These are phyloP conservation scores for Ectemnius cavifrons DNA, from an alignment of 2,888 invertebrate species.

Conservation along the genomic window DNA sequence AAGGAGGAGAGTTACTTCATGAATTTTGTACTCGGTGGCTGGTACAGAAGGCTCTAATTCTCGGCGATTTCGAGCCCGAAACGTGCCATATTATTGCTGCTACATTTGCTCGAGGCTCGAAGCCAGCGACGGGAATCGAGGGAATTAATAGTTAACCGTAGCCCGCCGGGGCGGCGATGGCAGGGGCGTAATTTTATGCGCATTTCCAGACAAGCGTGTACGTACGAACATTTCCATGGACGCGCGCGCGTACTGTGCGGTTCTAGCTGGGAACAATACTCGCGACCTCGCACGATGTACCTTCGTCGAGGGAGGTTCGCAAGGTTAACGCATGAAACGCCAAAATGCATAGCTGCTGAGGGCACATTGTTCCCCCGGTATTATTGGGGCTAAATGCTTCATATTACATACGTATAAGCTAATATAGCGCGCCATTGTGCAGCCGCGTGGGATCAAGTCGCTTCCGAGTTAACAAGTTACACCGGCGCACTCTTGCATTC, in stretches of 20 bases:
- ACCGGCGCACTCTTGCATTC: no score
- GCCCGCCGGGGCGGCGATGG: neutral
- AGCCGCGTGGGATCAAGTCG: neutral
- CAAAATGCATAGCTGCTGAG: conserved; percentile 35
- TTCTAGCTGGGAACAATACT: conserved; percentile 11
- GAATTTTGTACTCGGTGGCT: no score
- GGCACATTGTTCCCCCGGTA: conserved; percentile 58
- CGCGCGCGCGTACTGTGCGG: conserved; percentile 3
- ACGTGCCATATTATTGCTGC: conserved; percentile 31
- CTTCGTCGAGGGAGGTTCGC: conserved; percentile 14
- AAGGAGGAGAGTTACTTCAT: no score
- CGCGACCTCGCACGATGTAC: neutral
- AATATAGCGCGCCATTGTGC: conserved; percentile 39
- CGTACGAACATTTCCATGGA: conserved; percentile 16
- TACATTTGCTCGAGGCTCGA: conserved; percentile 21
- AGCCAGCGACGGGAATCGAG: conserved; percentile 32
- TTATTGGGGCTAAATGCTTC: conserved; percentile 62
- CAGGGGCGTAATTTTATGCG: conserved; percentile 48
- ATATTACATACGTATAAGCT: conserved; percentile 55
- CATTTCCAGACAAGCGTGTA: conserved; percentile 16
- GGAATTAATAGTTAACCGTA: conserved; percentile 49
- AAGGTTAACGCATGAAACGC: conserved; percentile 39
- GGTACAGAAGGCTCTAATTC: conserved; percentile 5
- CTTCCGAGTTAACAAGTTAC: no score
- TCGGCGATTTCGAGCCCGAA: conserved; percentile 20